Base-by-base conservation (phyloP, 2,113 vertebrate species). In the Ictalurus furcatus region DNA sequence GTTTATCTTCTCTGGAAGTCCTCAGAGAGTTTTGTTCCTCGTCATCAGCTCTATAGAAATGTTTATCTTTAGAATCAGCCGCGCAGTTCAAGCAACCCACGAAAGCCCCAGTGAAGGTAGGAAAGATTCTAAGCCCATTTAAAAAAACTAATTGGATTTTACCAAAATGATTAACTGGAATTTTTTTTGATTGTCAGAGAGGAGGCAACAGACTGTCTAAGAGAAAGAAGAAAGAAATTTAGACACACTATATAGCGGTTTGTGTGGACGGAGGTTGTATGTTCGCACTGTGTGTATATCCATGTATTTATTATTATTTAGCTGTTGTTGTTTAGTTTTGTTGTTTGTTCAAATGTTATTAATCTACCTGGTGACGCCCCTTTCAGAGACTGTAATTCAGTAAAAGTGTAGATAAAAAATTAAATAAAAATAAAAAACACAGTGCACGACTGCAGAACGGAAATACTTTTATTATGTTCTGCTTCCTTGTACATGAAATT, bases 71-170 rank as follows among this genome's bases (percentile, higher is more conserved):
- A 96, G 95, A 95, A 84, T 96, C 95, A 65, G 67, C 84, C 14
- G 95, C 93, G 85, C 94, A 95, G 89, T 96, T 96, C 92, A 96
- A 96, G 92, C 93, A 94, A 90, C 92, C 95, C 17, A 87, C 12
- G 9, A 93, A 58, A 86, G 69, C 90, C 44, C 4, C 80, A 67
- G 78, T 73, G 88, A 95, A 94, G 94, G 95, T 96, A 95, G 94
- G 94, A 94, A 8, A 19, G 8, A 23, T 79, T 88, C 6, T 25
- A 52, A 52, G n/a, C 37, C 7, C 4, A 28, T 14, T 16, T 34
- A 30, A 23, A 44, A 23, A 58, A 81, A 81, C 56, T 0, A 79
- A 54, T 34, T 69, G 2, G 1, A 19, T 48, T 80, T 61, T 30
- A 12, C 4, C 25, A 3, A 58, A 56, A 37, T 0, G 6, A 12